These are phyloP conservation scores for Trissoscelio sp. DNA, from an alignment of 2,888 invertebrate genomes.

Conservation along the genomic window DNA sequence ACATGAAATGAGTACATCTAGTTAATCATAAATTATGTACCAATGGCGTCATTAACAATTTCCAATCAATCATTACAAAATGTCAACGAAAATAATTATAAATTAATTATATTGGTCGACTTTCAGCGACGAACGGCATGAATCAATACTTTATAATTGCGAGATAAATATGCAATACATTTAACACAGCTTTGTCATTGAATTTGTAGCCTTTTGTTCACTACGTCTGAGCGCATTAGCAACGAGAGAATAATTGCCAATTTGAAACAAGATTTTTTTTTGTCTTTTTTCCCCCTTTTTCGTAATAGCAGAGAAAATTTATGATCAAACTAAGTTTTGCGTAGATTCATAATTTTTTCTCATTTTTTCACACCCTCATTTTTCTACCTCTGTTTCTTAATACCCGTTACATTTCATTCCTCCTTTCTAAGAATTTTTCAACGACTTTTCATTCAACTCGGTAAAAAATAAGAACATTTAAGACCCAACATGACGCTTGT, in stretches of 20 bases:
- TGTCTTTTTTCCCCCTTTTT: no score
- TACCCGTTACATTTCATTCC: neutral
- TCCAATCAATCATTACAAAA: constrained; percentile 30
- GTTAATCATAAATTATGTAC: constrained; percentile 23
- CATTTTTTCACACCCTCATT: neutral
- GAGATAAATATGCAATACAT: constrained; percentile 28
- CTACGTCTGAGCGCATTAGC: neutral
- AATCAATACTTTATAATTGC: neutral
- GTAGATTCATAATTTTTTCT: no score
- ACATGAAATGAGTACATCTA: constrained; percentile 1
- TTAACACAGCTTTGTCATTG: neutral
- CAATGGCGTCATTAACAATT: constrained; percentile 32
- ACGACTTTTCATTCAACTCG: constrained; percentile 1
- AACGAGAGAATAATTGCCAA: constrained; percentile 34
- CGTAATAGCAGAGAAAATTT: no score
- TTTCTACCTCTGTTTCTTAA: neutral
- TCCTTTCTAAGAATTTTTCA: constrained; percentile 8
- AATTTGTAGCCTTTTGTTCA: neutral
- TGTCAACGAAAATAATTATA: constrained; percentile 5
- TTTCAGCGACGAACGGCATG: neutral
- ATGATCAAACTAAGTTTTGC: no score
- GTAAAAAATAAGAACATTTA: constrained; percentile 28
- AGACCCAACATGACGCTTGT: no score
- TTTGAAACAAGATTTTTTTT: constrained; percentile 39
- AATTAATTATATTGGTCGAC: constrained; percentile 9